Base-by-base conservation (phyloP, 2,888 invertebrate genomes). In the Dynastes tityus region DNA sequence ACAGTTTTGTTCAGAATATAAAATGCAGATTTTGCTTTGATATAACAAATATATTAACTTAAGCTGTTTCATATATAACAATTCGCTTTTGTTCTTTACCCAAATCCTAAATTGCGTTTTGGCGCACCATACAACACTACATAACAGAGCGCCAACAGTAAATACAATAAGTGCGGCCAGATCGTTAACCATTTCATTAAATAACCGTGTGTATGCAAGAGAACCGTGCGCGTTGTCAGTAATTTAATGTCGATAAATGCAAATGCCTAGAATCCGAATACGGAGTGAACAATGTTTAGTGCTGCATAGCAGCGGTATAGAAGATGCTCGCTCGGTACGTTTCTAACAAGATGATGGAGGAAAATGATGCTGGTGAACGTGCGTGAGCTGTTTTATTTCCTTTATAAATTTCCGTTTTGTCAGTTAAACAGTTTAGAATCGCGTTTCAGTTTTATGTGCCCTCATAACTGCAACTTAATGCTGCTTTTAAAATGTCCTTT, bases 111-210 rank as follows among this genome's bases (percentile, higher is more conserved):
- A 16, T 11, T 45, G 45, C 32, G 4, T 45, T 45, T 45, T 16
- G 16, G n/a, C 6, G 9, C 5, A 58, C n/a, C n/a, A 58, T 58
- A 58, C 22, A 22, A 58, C 27, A 13, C 63, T 13, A 13, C 32
- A 32, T 13, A 63, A 63, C 32, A 32, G 27, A 63, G 8, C 45
- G 27, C 29, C 29, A 63, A 63, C 67, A 16, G 45, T 67, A 67
- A 37, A 64, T 9, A 13, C 29, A 8, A 64, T 45, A 22, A 9
- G 22, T 67, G 45, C 16, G 45, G 67, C 45, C 51, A 9, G 58
- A 73, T 73, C 73, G 73, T 73, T 73, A 67, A 73, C 61, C 58
- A 73, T 73, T 73, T 73, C 73, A 73, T 73, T 73, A 73, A 58
- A 73, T 73, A 73, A 73, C 73, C 27, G 32, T 40, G 73, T 73